Conservation (phyloP, 2,113 vertebrate genomes). For the Lonchura striata region DNA sequence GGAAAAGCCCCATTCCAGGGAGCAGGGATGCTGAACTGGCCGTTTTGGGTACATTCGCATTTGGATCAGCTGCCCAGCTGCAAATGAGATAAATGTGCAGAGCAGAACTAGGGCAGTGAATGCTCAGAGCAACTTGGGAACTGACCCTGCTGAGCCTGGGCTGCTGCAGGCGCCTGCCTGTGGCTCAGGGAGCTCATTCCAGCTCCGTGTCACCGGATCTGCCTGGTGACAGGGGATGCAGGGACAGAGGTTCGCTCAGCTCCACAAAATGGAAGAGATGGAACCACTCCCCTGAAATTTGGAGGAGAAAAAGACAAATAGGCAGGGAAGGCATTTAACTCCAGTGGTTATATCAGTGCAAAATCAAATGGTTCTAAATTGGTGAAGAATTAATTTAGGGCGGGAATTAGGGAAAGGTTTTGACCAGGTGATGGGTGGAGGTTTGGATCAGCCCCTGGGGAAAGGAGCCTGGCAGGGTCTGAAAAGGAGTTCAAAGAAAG, state of each 20-base stretch:
- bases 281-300: not conserved
- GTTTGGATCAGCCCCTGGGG: not conserved
- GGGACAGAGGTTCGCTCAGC: not conserved
- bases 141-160: not conserved
- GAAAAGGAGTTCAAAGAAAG: not conserved
- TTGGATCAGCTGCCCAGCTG: not conserved
- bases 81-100: not conserved
- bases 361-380: not conserved
- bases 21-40: not conserved
- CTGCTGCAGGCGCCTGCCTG: not conserved
- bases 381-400: not conserved
- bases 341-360: not conserved
- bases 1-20: not conserved
- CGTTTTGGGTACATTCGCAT: not conserved
- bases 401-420: not conserved
- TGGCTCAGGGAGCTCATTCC: not conserved
- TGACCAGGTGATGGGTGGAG: not conserved
- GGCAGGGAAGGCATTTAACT: not conserved
- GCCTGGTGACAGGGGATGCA: not conserved
- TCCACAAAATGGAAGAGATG: rapidly evolving
- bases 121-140: not conserved
- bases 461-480: not conserved
- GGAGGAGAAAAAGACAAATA: not conserved
- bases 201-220: not conserved
- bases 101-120: slow-evolving; percentile 13